Base-by-base conservation (phyloP, 2,888 invertebrate species). In the Clepsis dumicolana region DNA sequence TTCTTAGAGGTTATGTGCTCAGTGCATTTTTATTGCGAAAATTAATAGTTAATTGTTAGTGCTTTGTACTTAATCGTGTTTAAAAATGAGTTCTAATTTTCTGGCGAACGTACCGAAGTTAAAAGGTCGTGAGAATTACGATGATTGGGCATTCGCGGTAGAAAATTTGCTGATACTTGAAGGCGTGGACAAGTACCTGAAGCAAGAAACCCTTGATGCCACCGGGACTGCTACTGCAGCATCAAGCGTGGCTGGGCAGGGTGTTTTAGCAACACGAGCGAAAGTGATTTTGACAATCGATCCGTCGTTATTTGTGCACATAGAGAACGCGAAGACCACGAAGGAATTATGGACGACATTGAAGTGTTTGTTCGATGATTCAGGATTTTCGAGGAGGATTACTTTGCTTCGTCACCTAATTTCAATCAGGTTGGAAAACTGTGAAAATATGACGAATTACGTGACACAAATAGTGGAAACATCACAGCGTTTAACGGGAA, bases 271-370 rank as follows among this genome's bases (percentile, higher is more conserved):
- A 54, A 14, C 54, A 54, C 54, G 54, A 24, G 59, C 59, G 41
- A 59, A 59, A 41, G 3, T 59, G 41, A 59, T 59, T 41, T 24
- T 59, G 41, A 59, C 41, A 2, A 59, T 59, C 10, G 59, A 41
- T n/a, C 7, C 41, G n/a, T 72, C 73, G 14, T 64, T 78, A 10
- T 79, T 71, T 67, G 69, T 75, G 16, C 78, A 80, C 64, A 71
- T 77, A 54, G 77, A 74, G 59, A 70, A 78, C 12, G 67, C 72
- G 12, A 71, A 18, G 32, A 62, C 67, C 7, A 25, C 67, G 53
- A 68, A 71, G 29, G 69, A 77, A 48, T 68, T 78, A 8, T 80
- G 75, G 75, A 59, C 64, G 0, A 77, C 68, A 48, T 54, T 79
- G 16, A 75, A 72, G 54, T 32, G 63, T n/a, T 41, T 79, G 54